These are phyloP conservation scores for Sarcophaga subvicina DNA, from an alignment of 2,888 invertebrate genomes.

Conservation along the genomic window DNA sequence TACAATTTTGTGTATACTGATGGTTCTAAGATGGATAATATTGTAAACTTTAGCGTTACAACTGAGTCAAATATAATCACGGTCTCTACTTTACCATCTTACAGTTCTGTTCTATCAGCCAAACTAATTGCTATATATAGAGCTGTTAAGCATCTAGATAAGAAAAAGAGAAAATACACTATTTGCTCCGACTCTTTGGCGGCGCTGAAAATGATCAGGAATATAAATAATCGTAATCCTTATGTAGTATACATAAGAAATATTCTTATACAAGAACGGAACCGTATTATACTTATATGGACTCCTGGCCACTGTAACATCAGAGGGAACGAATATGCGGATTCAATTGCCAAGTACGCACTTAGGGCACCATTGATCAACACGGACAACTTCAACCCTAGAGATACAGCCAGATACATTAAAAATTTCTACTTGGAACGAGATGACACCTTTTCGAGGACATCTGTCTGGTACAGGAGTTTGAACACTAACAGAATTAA, in stretches of 20 bases:
- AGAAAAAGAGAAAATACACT: background rate
- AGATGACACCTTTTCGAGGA: background rate
- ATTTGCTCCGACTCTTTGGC: constrained; percentile 4
- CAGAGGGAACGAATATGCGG: constrained; percentile 14
- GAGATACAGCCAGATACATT: background rate
- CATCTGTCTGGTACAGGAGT: constrained; percentile 5
- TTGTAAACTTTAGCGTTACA: background rate
- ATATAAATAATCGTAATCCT: background rate
- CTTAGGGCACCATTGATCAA: background rate
- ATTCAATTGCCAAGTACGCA: background rate
- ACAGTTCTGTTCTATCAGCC: background rate
- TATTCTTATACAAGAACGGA: background rate
- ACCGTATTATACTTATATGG: background rate
- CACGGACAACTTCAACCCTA: background rate
- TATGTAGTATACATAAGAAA: constrained; percentile 2
- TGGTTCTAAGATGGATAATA: background rate
- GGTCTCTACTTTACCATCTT: background rate
- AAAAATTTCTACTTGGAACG: background rate
- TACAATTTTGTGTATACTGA: constrained; percentile 28
- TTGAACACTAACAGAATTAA: background rate
- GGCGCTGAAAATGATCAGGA: background rate
- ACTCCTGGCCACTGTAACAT: background rate
- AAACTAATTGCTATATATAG: background rate
- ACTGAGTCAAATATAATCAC: background rate
- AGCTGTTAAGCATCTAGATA: background rate